Evolutionary conservation across 2,888 invertebrate genomes (phyloP), one percentile per base, ranked within the genome.

Genomic region (Epiblema foenella): DNA sequence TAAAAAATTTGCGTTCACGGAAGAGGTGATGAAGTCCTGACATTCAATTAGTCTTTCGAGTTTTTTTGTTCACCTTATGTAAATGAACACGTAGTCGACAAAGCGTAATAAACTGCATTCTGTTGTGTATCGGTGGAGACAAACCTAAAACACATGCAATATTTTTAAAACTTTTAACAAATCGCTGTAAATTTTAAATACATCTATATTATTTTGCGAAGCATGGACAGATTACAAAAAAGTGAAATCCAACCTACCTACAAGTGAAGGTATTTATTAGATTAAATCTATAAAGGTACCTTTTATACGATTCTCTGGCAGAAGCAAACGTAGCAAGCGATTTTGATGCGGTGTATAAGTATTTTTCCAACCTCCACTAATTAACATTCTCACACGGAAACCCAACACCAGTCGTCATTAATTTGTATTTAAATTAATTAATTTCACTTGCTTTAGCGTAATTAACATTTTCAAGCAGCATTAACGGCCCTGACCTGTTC

Each of bases 401-500:
- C 60, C 56, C 71, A 72, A 75, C 75, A 75, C 74, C 76, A 73
- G 66, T 65, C 70, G 74, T 77, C 77, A 75, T 75, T 73, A 76
- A 76, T 77, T 75, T 72, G 67, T 75, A 74, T 75, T 74, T 77
- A 77, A 77, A 79, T 79, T 75, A 76, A 76, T 79, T 76, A 78
- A 76, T 77, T 76, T 76, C 75, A 75, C 75, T 74, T 68, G 63
- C 68, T 72, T 68, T 69, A 57, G 58, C 73, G 69, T 68, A 52
- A 74, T 76, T 77, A 75, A 70, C 69, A 74, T 74, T 63, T 73
- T 67, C 63, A 70, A 69, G 68, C n/a, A 63, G 68, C 73, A 77
- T 76, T 83, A 74, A 77, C 77, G 83, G 75, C 86, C 88, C 81
- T 90, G 91, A 89, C 89, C 90, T 76, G 83, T 79, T 87, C 66